phyloP scores from a whole-genome alignment of 2,888 invertebrate genomes.

The Gandaritis pyraliata region DNA sequence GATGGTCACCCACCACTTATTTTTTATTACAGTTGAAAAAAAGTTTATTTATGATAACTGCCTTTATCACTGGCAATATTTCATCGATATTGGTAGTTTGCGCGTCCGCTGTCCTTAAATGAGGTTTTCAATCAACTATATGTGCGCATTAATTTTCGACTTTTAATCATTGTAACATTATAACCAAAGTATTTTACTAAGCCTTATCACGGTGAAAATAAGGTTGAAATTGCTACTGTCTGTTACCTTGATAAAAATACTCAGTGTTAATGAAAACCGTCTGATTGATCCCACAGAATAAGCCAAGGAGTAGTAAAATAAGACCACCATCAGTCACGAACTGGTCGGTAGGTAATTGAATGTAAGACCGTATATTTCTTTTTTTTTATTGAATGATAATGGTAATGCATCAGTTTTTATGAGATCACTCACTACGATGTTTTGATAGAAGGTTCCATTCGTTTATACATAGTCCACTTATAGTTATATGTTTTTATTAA shows the following conservation, averaged over 20 bases:
- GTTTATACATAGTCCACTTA: background rate
- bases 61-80: background rate
- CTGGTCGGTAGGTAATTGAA: conserved; percentile 28
- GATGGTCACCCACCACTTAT: background rate
- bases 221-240: conserved; percentile 11
- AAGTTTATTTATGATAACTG: background rate
- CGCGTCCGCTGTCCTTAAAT: conserved; percentile 16
- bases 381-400: conserved; percentile 23
- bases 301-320: conserved; percentile 21
- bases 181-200: conserved; percentile 10
- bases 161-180: conserved; percentile 21
- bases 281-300: conserved; percentile 23
- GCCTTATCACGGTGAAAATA: conserved; percentile 11
- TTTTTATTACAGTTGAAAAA: background rate
- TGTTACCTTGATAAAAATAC: background rate
- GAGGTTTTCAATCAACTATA: conserved; percentile 24
- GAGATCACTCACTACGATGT: conserved; percentile 4
- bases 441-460: conserved; percentile 11
- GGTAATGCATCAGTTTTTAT: conserved; percentile 19
- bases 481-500: background rate
- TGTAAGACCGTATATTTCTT: conserved; percentile 21
- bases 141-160: conserved; percentile 1
- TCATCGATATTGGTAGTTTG: conserved; percentile 13
- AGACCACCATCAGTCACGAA: conserved; percentile 30
- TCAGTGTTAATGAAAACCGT: conserved; percentile 24